Conservation (phyloP, 2,797 vertebrate genomes). For the Urocyon cinereoargenteus region DNA sequence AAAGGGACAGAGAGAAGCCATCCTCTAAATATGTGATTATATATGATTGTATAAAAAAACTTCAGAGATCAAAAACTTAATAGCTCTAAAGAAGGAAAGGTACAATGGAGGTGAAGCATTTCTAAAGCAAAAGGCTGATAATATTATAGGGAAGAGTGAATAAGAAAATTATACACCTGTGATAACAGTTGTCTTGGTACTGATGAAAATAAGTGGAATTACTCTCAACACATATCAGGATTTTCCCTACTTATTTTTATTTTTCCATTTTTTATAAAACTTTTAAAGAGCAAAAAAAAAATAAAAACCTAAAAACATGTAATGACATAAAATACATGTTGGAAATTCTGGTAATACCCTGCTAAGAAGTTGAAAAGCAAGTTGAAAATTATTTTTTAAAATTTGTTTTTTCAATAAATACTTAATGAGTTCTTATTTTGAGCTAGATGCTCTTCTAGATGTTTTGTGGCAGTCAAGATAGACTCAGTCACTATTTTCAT, state of each 20-base stretch:
- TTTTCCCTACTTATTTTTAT: neutral
- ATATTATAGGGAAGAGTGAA: neutral
- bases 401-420: neutral
- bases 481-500: neutral
- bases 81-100: neutral
- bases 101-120: neutral
- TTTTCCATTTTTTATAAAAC: constrained; percentile 9
- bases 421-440: neutral
- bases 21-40: neutral
- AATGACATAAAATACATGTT: constrained; percentile 9
- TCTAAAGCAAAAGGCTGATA: neutral
- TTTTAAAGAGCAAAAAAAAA: neutral
- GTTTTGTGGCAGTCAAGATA: neutral
- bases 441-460: neutral
- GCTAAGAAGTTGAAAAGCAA: neutral
- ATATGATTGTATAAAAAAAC: neutral
- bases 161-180: neutral
- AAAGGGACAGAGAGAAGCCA: neutral
- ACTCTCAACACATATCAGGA: neutral
- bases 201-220: neutral
- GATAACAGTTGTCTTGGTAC: neutral
- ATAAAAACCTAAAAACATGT: neutral
- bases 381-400: neutral
- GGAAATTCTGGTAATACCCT: neutral
- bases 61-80: neutral